Evolutionary conservation across 2,888 invertebrate genomes (phyloP), one percentile per base, ranked within the genome.

Genomic region (Hydraecia micacea): DNA sequence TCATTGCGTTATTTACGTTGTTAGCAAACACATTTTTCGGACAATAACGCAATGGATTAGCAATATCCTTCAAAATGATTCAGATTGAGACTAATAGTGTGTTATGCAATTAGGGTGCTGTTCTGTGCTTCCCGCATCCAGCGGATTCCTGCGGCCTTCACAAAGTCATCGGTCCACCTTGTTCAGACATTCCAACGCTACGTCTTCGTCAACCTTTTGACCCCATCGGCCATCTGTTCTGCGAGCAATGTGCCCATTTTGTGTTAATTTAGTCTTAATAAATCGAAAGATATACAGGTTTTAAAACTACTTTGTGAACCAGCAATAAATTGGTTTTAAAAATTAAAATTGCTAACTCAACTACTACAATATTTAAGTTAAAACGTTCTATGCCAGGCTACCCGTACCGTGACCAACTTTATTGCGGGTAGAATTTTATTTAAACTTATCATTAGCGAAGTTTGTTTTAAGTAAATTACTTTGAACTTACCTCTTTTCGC

Each of bases 401-500:
- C 68, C 55, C 62, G 49, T 77, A 49, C 75, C 81, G 69, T 81
- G 32, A 55, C 74, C 46, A 66, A 85, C 52, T 75, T 84, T 65
- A 86, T 72, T 73, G 66, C 83, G 32, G 76, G 46, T 71, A 66
- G 15, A 71, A 67, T 72, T 78, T 79, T 78, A 74, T 82, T 78
- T 75, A 66, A 79, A 83, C 42, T 77, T 85, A 77, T 73, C 62
- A 75, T 81, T 77, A 81, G 36, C 62, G 39, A 83, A 84, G 75
- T 85, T 84, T 81, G 62, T 73, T 84, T 75, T 76, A 77, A 84
- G 62, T 74, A 66, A 85, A 73, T 85, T 85, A 75, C 66, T 80
- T 75, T 75, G 15, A 69, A 75, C 72, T 72, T 72, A 75, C 21
- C 63, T 60, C 46, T 76, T 82, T 78, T 70, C 46, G 62, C 76